phyloP scores from a whole-genome alignment of 2,888 invertebrate species.

The Euplagia quadripunctaria region DNA sequence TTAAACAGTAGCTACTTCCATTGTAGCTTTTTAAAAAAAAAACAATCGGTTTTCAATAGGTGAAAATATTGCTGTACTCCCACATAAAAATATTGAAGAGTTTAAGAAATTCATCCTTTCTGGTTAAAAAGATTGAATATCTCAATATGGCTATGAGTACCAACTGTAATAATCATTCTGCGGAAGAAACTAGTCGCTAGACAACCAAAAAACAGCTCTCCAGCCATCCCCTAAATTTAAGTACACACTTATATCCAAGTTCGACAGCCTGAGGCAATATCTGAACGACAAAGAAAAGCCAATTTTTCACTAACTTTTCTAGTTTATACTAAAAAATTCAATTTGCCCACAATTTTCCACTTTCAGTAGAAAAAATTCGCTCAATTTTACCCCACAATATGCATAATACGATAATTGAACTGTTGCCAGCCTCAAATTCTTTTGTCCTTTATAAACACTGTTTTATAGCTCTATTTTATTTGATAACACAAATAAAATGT shows the following conservation, averaged over 20 bases:
- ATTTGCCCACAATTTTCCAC: conserved; percentile 48
- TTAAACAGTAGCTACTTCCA: too few relatives aligned
- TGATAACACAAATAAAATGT: neutral
- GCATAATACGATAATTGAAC: conserved; percentile 20
- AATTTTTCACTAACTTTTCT: conserved; percentile 48
- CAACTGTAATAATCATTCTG: neutral
- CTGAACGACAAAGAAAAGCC: conserved; percentile 26
- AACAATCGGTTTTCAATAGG: too few relatives aligned
- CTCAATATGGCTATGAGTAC: neutral
- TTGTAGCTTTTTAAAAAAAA: too few relatives aligned
- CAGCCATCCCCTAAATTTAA: neutral
- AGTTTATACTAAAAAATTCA: conserved; percentile 55
- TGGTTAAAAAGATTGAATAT: neutral
- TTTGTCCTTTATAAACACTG: conserved; percentile 13
- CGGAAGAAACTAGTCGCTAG: neutral
- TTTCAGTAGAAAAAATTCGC: conserved; percentile 10
- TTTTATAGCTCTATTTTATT: conserved; percentile 1
- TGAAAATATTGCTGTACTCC: too few relatives aligned
- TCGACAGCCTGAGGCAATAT: conserved; percentile 14
- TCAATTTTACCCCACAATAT: conserved; percentile 17
- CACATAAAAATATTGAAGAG: too few relatives aligned
- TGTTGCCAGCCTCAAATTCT: conserved; percentile 10
- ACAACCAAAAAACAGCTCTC: neutral
- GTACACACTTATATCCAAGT: neutral
- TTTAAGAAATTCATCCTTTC: neutral